phyloP scores from a whole-genome alignment of 1,140 invertebrate genomes.

The Penaeus vannamei region DNA sequence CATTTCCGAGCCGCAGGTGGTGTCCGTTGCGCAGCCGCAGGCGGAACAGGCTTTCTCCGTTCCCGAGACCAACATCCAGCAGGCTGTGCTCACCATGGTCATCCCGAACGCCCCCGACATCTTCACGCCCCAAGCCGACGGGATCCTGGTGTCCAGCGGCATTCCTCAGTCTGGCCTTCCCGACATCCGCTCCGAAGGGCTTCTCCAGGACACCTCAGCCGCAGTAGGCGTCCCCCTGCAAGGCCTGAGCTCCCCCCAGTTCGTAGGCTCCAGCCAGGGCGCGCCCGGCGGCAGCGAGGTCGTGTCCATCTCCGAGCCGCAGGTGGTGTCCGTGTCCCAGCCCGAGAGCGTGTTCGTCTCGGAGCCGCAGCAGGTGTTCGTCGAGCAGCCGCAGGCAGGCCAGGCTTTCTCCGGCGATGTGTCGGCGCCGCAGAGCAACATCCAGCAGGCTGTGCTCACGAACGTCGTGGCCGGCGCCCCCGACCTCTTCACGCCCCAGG shows the following conservation, averaged over 20 bases:
- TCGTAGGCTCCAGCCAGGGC: constrained; percentile 14
- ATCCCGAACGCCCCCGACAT: neutral
- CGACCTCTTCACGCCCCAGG: neutral
- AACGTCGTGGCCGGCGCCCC: neutral
- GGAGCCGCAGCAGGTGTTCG: neutral
- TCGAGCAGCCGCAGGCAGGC: constrained; percentile 9
- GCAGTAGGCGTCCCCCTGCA: neutral
- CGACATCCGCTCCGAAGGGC: neutral
- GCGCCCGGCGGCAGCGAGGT: constrained; percentile 9
- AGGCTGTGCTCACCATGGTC: constrained; percentile 5
- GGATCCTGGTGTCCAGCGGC: neutral
- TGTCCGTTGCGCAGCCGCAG: constrained; percentile 18
- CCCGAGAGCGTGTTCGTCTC: constrained; percentile 23
- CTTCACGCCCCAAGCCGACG: neutral
- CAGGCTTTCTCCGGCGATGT: too few species aligned
- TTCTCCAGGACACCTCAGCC: neutral
- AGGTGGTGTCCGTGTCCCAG: constrained; percentile 25
- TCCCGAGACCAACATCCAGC: neutral
- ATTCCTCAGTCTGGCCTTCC: neutral
- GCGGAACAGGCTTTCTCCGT: neutral
- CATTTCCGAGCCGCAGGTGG: constrained; percentile 21
- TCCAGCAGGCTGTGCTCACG: constrained; percentile 14
- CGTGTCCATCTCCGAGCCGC: neutral
- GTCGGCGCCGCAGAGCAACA: neutral
- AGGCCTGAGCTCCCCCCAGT: neutral